Conservation (phyloP, 2,888 invertebrate genomes). For the Ectropis crepuscularia region DNA sequence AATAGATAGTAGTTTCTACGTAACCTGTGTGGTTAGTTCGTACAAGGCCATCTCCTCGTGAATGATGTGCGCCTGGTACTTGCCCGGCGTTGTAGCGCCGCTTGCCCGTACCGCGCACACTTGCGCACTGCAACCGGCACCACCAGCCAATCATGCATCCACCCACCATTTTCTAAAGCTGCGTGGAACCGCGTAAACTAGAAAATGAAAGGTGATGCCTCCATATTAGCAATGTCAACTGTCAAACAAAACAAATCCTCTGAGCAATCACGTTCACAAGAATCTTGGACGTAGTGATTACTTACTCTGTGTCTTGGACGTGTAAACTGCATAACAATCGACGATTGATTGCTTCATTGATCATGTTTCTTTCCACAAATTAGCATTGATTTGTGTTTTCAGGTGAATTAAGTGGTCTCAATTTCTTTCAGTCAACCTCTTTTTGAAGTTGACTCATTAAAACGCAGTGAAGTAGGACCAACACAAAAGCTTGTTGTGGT, state of each 20-base stretch:
- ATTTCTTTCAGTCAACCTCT: no score
- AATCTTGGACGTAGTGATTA: background rate
- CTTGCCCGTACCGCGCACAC: slow-evolving; percentile 81
- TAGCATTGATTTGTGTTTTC: no score
- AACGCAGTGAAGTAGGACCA: no score
- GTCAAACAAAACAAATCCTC: background rate
- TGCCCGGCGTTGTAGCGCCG: slow-evolving; percentile 77
- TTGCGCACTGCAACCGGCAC: slow-evolving; percentile 64
- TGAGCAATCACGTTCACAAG: background rate
- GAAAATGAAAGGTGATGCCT: slow-evolving; percentile 3
- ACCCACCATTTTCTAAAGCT: slow-evolving; percentile 13
- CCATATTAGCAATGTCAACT: background rate
- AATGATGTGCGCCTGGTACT: slow-evolving; percentile 71
- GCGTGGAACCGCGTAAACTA: slow-evolving; percentile 13
- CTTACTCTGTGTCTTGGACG: no score
- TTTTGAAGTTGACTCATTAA: no score
- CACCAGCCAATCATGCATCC: slow-evolving; percentile 33
- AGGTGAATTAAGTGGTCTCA: no score
- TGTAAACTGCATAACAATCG: no score
- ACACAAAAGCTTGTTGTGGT: no score
- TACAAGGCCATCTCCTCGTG: slow-evolving; percentile 43
- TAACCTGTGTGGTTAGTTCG: slow-evolving; percentile 1
- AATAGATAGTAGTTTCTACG: background rate
- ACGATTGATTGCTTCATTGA: no score
- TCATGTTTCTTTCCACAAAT: no score